Evolutionary conservation across 2,888 invertebrate species (phyloP), one percentile per base, ranked within the genome.

Genomic region (Mallateleia sp.): DNA sequence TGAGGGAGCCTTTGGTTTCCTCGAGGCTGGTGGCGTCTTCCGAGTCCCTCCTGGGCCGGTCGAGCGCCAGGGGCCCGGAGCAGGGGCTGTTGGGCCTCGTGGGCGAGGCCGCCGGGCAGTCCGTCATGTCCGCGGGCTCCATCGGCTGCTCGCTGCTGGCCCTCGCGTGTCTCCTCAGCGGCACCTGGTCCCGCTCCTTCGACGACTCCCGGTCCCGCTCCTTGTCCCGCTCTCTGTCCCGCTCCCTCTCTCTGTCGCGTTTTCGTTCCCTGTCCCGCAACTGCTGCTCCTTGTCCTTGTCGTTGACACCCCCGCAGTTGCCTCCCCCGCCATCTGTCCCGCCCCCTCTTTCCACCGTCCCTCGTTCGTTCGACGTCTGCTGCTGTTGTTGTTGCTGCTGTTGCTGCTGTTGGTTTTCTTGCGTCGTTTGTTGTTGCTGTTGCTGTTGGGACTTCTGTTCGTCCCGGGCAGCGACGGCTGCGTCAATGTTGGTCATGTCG

Each of bases 401-500:
- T 96, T 94, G 92, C 88, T 93, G 93, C 85, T 93, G 91, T 62
- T 66, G 94, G 92, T 56, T 95, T 93, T 92, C 96, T 96, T 88
- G 96, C 95, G 91, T 96, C 96, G 94, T 97, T n/a, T n/a, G n/a
- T n/a, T n/a, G n/a, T n/a, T n/a, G n/a, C 90, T 78, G 92, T 85
- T 90, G 89, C 93, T 92, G 96, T 96, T 94, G 96, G 95, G 94
- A 95, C 94, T 92, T 95, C 93, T 91, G 95, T 72, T 94, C 93
- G 87, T 93, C 93, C 85, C 93, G 91, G 71, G 94, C 93, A 34
- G 96, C 94, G 91, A 96, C 96, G 87, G 96, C 96, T 91, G 96
- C 96, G 94, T 97, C 97, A 95, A 97, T 96, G 95, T 97, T 98
- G 95, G 98, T 98, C 98, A 98, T 98, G 96, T 98, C 98, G 95